Evolutionary conservation across 1,140 invertebrate genomes (phyloP).

Genomic region (Drosophila sucinea): DNA sequence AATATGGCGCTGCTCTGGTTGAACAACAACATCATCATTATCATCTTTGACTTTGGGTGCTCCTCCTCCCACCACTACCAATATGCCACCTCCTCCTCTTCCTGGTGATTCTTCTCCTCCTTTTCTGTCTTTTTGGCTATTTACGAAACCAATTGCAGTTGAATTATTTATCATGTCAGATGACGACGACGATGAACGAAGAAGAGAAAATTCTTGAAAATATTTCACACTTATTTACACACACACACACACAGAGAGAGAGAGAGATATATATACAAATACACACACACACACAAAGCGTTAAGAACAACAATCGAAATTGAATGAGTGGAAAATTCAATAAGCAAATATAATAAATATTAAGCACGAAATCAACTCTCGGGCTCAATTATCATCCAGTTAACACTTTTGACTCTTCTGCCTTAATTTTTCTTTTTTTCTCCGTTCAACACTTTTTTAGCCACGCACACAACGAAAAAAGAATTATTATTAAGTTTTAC

Average conservation of each 20-base stretch:
- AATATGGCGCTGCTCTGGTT: conserved; percentile 8
- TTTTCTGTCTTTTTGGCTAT: conserved; percentile 59
- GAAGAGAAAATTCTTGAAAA: conserved; percentile 81
- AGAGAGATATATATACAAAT: conserved; percentile 38
- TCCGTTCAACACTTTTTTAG: conserved; percentile 48
- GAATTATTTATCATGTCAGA: conserved; percentile 82
- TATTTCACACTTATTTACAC: conserved; percentile 72
- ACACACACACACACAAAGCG: conserved; percentile 50
- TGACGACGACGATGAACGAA: conserved; percentile 52
- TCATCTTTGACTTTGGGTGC: conserved; percentile 30
- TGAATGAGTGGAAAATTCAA: conserved; percentile 73
- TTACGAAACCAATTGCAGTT: conserved; percentile 77
- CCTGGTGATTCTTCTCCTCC: conserved; percentile 21
- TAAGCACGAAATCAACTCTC: conserved; percentile 67
- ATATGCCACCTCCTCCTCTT: conserved; percentile 3
- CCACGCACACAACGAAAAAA: conserved; percentile 70
- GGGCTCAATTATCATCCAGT: conserved; percentile 69
- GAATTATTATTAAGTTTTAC: conserved; percentile 36
- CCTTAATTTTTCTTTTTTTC: conserved; percentile 21
- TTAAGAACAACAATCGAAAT: conserved; percentile 65
- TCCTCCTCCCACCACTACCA: conserved; percentile 26
- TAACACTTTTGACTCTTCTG: conserved; percentile 61
- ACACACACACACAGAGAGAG: conserved; percentile 50
- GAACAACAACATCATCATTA: conserved; percentile 37
- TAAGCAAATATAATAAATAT: conserved; percentile 78